Evolutionary conservation across 2,888 invertebrate genomes (phyloP).

Genomic region (Pimpla rufipes): DNA sequence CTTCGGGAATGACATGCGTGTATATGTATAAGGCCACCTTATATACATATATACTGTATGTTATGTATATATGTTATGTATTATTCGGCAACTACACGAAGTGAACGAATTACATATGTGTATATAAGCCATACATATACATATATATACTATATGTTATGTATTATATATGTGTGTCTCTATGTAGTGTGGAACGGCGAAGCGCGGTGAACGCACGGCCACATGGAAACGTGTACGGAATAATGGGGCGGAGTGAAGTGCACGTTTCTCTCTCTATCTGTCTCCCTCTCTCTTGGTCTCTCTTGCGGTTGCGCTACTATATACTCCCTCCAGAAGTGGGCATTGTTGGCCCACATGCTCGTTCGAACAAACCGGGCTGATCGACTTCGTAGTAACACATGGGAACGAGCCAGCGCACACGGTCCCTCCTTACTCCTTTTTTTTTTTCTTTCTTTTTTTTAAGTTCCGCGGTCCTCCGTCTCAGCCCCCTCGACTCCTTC

Average conservation of each 20-base stretch:
- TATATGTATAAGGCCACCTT: too few relatives aligned
- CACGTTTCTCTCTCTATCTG: slow-evolving; percentile 67
- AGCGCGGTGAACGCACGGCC: slow-evolving; percentile 72
- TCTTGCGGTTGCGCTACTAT: slow-evolving; percentile 76
- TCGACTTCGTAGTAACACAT: slow-evolving; percentile 82
- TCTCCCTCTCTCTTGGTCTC: slow-evolving; percentile 29
- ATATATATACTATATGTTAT: slow-evolving; percentile 26
- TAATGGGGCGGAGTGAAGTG: slow-evolving; percentile 83
- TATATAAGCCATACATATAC: slow-evolving; percentile 23
- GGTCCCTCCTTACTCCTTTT: slow-evolving; percentile 29
- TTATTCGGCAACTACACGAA: slow-evolving; percentile 48
- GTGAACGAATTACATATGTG: slow-evolving; percentile 44
- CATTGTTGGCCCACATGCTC: slow-evolving; percentile 85
- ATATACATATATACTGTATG: too few relatives aligned
- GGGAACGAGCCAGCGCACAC: slow-evolving; percentile 72
- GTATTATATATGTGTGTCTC: slow-evolving; percentile 48
- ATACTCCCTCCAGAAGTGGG: slow-evolving; percentile 79
- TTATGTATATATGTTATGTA: too few relatives aligned
- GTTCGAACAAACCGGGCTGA: slow-evolving; percentile 81
- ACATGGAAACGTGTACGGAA: slow-evolving; percentile 81
- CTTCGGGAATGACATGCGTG: too few relatives aligned
- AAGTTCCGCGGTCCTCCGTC: slow-evolving; percentile 54
- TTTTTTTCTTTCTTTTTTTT: slow-evolving; percentile 62
- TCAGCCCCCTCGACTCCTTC: slow-evolving; percentile 6
- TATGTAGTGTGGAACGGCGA: slow-evolving; percentile 55